Base-by-base conservation (phyloP, 2,113 vertebrate genomes). In the Platichthys flesus region DNA sequence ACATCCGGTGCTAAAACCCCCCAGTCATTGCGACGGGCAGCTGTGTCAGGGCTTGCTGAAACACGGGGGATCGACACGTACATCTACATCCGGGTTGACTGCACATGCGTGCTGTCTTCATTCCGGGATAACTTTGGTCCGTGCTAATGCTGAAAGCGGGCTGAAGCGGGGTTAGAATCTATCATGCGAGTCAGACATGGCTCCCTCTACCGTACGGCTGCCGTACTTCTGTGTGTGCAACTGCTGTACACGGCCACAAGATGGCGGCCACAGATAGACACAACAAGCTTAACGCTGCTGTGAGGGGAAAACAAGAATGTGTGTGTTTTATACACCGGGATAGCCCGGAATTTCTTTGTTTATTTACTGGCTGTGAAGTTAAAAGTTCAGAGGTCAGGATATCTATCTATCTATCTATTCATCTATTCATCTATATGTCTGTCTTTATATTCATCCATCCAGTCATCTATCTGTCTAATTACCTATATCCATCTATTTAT, bases 121-220 rank as follows among this genome's bases (percentile, higher is more conserved):
- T 96, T 96, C 95, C 94, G 95, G 95, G 96, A 96, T 94, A 96
- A 95, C 91, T 95, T 96, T 96, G 90, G 93, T 81, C 95, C 95
- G 94, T 91, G 94, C 87, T 94, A 95, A 88, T 79, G 77, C 81
- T 79, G 69, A 76, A 89, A 88, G 81, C 85, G 58, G 23, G 23
- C 89, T 87, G 79, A 64, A 58, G 31, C 76, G 63, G 78, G 65
- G 79, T 75, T 3, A 83, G 67, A 67, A 69, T 59, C 56, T 67
- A 66, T 40, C 72, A 49, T 79, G 75, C 72, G 79, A 84, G 87
- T 60, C 47, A 20, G 16, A 82, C 67, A 72, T 65, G 59, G 88
- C 92, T 14, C 92, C 93, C 73, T 81, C 94, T 92, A 80, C 64
- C 71, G 92, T 59, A 1, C 56, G 9, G 15, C 47, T 37, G 51